Evolutionary conservation across 2,113 vertebrate species (phyloP).

Genomic region (Atherinomorus stipes): DNA sequence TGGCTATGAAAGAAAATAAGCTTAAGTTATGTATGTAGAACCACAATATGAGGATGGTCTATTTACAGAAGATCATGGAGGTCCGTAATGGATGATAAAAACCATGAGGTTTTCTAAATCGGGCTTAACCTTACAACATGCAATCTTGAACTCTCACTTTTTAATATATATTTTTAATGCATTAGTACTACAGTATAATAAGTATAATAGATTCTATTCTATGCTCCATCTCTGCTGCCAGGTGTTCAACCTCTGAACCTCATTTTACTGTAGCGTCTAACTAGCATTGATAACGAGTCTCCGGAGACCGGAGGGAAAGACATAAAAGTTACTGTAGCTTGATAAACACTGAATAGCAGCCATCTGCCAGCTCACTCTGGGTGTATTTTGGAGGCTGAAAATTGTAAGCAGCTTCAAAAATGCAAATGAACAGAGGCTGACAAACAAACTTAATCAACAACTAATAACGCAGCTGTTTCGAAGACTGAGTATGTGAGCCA

Average conservation of each 20-base stretch:
- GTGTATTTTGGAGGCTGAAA: conserved; percentile 50
- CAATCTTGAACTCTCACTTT: conserved; percentile 3
- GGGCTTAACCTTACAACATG: conserved; percentile 19
- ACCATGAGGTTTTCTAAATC: background rate
- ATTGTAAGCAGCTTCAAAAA: conserved; percentile 66
- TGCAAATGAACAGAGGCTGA: conserved; percentile 72
- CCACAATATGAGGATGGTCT: conserved; percentile 38
- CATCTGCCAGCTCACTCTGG: conserved; percentile 66
- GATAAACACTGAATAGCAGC: conserved; percentile 75
- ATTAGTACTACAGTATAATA: background rate
- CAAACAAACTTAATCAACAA: conserved; percentile 80
- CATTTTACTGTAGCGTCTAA: conserved; percentile 44
- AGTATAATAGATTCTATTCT: background rate
- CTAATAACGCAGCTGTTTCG: conserved; percentile 78
- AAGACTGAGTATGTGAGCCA: conserved; percentile 50
- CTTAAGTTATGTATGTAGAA: conserved; percentile 53
- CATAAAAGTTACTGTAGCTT: conserved; percentile 75
- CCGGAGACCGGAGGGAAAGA: conserved; percentile 51
- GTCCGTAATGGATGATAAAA: conserved; percentile 1
- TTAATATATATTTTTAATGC: background rate
- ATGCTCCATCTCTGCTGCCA: conserved; percentile 41
- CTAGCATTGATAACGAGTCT: conserved; percentile 64
- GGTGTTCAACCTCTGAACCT: conserved; percentile 60
- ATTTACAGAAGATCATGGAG: conserved; percentile 18
- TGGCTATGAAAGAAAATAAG: conserved; percentile 67